Percentiles rank a stretch among this genome's conserved stretches.
phyloP scores from a whole-genome alignment of 2,797 vertebrate species.

The Myotis findleyi region DNA sequence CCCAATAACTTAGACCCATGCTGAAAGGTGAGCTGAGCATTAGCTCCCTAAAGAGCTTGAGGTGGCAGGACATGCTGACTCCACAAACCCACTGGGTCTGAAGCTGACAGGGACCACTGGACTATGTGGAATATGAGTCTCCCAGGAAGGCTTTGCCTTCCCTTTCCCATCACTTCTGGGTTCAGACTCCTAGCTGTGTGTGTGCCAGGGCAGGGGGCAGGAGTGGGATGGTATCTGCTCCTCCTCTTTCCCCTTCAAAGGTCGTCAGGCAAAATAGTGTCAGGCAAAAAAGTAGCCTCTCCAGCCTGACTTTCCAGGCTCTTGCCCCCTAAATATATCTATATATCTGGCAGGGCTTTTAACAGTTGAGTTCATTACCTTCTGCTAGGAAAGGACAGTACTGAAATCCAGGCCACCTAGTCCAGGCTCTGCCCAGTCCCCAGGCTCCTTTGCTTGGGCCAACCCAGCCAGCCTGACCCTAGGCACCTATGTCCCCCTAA shows the following conservation, averaged over 20 bases:
- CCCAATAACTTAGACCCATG: neutral
- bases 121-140: neutral
- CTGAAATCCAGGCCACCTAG: neutral
- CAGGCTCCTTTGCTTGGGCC: neutral
- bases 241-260: neutral
- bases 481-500: neutral
- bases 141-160: neutral
- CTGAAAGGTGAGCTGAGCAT: neutral
- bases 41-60: neutral
- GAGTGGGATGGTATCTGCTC: neutral
- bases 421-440: neutral
- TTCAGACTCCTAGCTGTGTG: neutral
- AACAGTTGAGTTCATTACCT: too few species aligned
- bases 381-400: neutral
- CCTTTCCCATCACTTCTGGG: too few species aligned
- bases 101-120: neutral
- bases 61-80: neutral
- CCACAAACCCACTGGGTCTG: neutral
- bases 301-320: neutral
- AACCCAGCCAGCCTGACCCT: neutral
- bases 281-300: neutral
- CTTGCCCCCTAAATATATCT: neutral
- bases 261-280: neutral
- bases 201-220: neutral
- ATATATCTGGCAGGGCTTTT: neutral